Evolutionary conservation across 2,797 vertebrate genomes (phyloP).

Genomic region (Microctenopoma stevenorrisi): DNA sequence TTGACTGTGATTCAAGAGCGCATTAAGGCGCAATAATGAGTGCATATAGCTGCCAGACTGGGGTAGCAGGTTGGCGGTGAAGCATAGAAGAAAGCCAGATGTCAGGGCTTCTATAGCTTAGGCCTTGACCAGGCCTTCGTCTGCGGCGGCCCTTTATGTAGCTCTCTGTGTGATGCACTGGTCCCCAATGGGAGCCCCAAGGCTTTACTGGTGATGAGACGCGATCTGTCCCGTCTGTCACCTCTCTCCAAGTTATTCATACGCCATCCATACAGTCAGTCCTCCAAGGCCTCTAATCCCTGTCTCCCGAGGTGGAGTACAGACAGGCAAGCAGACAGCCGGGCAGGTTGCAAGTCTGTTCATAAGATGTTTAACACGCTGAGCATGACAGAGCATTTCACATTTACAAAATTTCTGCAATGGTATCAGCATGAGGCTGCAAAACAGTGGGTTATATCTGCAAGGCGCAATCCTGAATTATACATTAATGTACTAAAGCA

Average conservation of each 20-base stretch:
- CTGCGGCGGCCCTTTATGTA: slow-evolving; percentile 82
- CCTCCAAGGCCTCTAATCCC: slow-evolving; percentile 86
- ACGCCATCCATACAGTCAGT: slow-evolving; percentile 83
- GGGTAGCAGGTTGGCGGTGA: slow-evolving; percentile 83
- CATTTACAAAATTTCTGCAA: slow-evolving; percentile 69
- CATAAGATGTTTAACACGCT: slow-evolving; percentile 75
- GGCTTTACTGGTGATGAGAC: slow-evolving; percentile 88
- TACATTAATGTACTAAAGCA: slow-evolving; percentile 45
- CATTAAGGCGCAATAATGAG: slow-evolving; percentile 84
- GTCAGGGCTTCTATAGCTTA: slow-evolving; percentile 86
- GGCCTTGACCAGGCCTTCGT: slow-evolving; percentile 86
- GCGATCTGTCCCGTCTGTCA: slow-evolving; percentile 88
- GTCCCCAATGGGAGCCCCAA: slow-evolving; percentile 81
- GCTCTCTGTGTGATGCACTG: slow-evolving; percentile 78
- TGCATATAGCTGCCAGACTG: slow-evolving; percentile 83
- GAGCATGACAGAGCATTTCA: slow-evolving; percentile 79
- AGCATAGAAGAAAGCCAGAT: slow-evolving; percentile 85
- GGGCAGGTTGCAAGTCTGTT: slow-evolving; percentile 76
- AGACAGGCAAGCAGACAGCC: slow-evolving; percentile 79
- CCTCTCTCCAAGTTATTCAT: slow-evolving; percentile 84
- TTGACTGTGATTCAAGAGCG: slow-evolving; percentile 83
- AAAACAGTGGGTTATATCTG: slow-evolving; percentile 52
- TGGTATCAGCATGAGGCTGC: slow-evolving; percentile 64
- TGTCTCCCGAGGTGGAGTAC: slow-evolving; percentile 80
- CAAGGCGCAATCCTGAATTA: slow-evolving; percentile 51